Percentiles rank a stretch among this genome's conserved stretches.
These are phyloP conservation scores for Amiota communis DNA, from an alignment of 2,888 invertebrate genomes.

Conservation along the genomic window DNA sequence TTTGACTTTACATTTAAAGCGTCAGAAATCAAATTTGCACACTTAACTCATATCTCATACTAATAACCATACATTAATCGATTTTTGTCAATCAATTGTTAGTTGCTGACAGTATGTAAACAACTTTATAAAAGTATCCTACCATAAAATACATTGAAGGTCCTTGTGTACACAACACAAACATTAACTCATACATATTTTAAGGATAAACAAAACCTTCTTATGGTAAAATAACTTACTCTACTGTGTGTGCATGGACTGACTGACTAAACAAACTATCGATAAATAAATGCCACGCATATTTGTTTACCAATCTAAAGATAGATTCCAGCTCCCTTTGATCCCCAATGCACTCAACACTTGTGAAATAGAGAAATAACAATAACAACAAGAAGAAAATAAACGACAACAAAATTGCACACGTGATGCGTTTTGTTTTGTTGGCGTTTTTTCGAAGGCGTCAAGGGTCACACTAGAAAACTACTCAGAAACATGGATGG, in stretches of 20 bases:
- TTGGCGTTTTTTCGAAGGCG: constrained; percentile 33
- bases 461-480: constrained; percentile 37
- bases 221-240: too few relatives aligned
- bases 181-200: constrained; percentile 2
- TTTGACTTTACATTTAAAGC: too few relatives aligned
- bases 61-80: not conserved
- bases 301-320: too few relatives aligned
- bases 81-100: constrained; percentile 5
- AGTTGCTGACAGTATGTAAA: constrained; percentile 33
- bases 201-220: not conserved
- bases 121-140: not conserved
- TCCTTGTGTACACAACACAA: not conserved
- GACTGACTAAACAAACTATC: not conserved
- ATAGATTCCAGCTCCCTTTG: too few relatives aligned
- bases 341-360: not conserved
- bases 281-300: not conserved
- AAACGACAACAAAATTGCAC: constrained; percentile 20
- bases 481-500: not conserved
- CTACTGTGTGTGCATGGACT: not conserved
- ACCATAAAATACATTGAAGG: too few relatives aligned
- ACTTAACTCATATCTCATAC: too few relatives aligned
- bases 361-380: not conserved
- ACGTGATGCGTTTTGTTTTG: constrained; percentile 35
- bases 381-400: not conserved
- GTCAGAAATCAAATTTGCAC: too few relatives aligned